Conservation (phyloP, 2,113 vertebrate genomes). For the Crotophaga sulcirostris region DNA sequence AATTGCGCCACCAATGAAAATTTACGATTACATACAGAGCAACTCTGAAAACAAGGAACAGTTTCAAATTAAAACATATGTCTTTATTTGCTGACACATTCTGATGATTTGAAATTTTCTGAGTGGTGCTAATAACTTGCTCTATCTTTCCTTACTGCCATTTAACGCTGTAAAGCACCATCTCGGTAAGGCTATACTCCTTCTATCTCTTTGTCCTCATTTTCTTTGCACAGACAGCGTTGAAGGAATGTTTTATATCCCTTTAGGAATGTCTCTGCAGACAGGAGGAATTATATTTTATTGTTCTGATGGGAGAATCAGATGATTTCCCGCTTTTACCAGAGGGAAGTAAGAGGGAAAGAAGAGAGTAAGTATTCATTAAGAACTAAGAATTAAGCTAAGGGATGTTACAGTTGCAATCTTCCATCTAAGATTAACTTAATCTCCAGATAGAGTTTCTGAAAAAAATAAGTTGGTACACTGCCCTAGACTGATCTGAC, state of each 20-base stretch:
- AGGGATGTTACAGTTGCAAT: not conserved
- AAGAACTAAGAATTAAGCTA: not conserved
- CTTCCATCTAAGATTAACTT: not conserved
- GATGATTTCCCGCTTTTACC: not conserved
- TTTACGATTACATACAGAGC: not conserved
- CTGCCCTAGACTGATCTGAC: not conserved
- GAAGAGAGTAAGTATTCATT: not conserved
- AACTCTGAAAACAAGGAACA: not conserved
- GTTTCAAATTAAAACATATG: conserved; percentile 6
- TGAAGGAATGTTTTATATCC: not conserved
- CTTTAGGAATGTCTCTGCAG: not conserved
- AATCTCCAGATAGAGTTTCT: not conserved
- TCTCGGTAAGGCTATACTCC: not conserved
- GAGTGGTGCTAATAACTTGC: not conserved
- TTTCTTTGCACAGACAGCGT: not conserved
- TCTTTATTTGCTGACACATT: not conserved
- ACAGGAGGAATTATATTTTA: not conserved
- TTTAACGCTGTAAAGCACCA: not conserved
- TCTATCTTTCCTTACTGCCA: not conserved
- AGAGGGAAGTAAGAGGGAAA: not conserved
- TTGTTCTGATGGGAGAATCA: not conserved
- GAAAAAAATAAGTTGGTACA: not conserved
- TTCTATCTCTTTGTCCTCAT: not conserved
- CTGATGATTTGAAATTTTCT: not conserved
- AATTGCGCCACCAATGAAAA: not conserved